Base-by-base conservation (phyloP, 2,888 invertebrate genomes). In the Trachelus iudaicus region DNA sequence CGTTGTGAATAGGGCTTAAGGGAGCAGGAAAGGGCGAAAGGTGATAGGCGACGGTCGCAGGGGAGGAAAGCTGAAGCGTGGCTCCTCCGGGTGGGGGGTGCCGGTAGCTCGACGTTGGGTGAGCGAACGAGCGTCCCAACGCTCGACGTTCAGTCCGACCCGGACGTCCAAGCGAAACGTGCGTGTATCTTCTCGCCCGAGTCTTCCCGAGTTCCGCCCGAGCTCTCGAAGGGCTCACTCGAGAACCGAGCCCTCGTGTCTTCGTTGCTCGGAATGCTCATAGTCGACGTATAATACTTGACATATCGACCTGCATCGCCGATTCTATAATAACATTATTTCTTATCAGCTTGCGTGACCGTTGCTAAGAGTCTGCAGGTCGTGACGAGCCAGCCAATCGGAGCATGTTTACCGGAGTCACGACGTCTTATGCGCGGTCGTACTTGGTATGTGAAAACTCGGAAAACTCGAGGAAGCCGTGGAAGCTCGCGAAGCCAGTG, bases 101-200 rank as follows among this genome's bases (percentile, higher is more conserved):
- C 82, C 82, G 87, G 88, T 87, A 88, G 86, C 89, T 88, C 87
- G 87, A 85, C 85, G 77, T 78, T 75, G 78, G 34, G 76, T 81
- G 81, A 81, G 82, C 79, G 78, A 76, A 33, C 83, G 79, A 81
- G 81, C 82, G 80, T 82, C 76, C 81, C 81, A 81, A 81, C 81
- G 81, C 81, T 81, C 79, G 80, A 76, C 82, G 84, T 82, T 90
- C 90, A 91, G 91, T 91, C 90, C 90, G 87, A 88, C 88, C 90
- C 90, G 91, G 91, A 90, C 90, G 86, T 87, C 87, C 88, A 87
- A 89, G 86, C 87, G 87, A 88, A 88, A 86, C 87, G 88, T 83
- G 82, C 83, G 86, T 11, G 69, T 69, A 31, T 3, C 23, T 69
- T 30, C 12, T 69, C 69, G 69, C 69, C 77, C 77, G 77, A 77